A percentile compares a stretch with the other conserved stretches of the same genome.
These are phyloP conservation scores for Brenthis ino DNA, from an alignment of 2,888 invertebrate genomes.

Conservation along the genomic window DNA sequence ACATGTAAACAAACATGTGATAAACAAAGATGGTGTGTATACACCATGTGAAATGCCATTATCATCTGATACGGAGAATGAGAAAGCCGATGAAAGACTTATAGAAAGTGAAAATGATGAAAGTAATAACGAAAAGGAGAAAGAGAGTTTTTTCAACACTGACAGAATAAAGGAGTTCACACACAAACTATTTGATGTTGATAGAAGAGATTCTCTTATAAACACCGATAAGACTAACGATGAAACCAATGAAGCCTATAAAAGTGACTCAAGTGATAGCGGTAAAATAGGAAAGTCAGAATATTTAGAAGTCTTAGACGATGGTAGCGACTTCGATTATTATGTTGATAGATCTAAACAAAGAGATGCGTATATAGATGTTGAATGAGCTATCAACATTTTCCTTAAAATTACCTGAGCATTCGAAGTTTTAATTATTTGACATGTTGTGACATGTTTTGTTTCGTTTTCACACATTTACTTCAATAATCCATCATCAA, in stretches of 20 bases:
- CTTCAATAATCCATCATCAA: too few relatives aligned
- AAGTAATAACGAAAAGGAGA: slow-evolving; percentile 3
- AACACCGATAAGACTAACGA: slow-evolving; percentile 43
- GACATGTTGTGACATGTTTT: not conserved
- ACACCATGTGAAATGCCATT: slow-evolving; percentile 69
- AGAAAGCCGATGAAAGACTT: slow-evolving; percentile 45
- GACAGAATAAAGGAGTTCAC: slow-evolving; percentile 53
- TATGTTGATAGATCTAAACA: slow-evolving; percentile 17
- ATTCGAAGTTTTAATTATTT: not conserved
- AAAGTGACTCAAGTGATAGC: slow-evolving; percentile 54
- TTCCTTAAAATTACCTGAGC: not conserved
- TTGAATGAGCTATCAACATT: slow-evolving; percentile 11
- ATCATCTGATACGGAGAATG: slow-evolving; percentile 55
- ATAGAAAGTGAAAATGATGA: slow-evolving; percentile 9
- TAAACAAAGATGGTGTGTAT: slow-evolving; percentile 55
- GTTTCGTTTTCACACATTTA: too few relatives aligned
- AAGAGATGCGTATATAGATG: slow-evolving; percentile 32
- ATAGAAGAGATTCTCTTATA: slow-evolving; percentile 56
- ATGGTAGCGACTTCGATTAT: slow-evolving; percentile 64
- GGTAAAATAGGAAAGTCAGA: slow-evolving; percentile 45
- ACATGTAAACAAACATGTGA: slow-evolving; percentile 27
- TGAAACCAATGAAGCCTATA: slow-evolving; percentile 53
- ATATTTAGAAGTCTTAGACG: slow-evolving; percentile 73
- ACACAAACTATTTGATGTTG: slow-evolving; percentile 51
- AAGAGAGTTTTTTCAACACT: slow-evolving; percentile 10